Conservation (phyloP, 37 sponge, comb jelly and placozoan species). For the Hexactinellida sp. region DNA sequence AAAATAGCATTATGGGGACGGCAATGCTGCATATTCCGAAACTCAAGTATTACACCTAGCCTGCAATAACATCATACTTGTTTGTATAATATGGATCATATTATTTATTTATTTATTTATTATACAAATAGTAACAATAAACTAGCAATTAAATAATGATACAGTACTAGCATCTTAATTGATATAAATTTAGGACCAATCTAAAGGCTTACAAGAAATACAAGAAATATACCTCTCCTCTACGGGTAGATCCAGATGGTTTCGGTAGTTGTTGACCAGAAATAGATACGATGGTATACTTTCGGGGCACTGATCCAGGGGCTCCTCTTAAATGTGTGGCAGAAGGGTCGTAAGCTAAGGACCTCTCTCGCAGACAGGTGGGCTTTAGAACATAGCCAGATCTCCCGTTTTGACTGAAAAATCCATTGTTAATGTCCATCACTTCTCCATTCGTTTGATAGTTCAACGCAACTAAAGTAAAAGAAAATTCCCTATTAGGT, state of each 20-base stretch:
- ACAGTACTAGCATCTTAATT: background rate
- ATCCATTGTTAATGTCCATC: constrained; percentile 68
- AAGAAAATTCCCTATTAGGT: too few relatives aligned
- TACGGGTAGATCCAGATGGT: background rate
- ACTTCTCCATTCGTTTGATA: constrained; percentile 60
- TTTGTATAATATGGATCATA: too few relatives aligned
- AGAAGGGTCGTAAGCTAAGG: background rate
- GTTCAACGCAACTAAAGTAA: constrained; percentile 78
- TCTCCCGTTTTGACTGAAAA: constrained; percentile 62
- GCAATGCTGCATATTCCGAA: too few relatives aligned
- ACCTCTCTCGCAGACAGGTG: background rate
- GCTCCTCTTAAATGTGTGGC: background rate
- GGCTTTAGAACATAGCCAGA: constrained; percentile 89
- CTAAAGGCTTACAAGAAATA: too few relatives aligned
- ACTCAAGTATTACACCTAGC: too few relatives aligned
- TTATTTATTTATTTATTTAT: background rate
- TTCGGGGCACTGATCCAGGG: background rate
- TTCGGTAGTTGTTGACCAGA: constrained; percentile 10
- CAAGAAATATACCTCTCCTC: background rate
- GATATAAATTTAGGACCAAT: background rate
- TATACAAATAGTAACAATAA: background rate
- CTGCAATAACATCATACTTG: too few relatives aligned
- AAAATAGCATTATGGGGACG: too few relatives aligned
- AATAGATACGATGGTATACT: background rate
- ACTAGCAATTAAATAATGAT: background rate